A percentile compares a stretch with the other conserved stretches of the same genome.
Conservation (phyloP, 2,113 vertebrate genomes). For the Plectropomus leopardus region DNA sequence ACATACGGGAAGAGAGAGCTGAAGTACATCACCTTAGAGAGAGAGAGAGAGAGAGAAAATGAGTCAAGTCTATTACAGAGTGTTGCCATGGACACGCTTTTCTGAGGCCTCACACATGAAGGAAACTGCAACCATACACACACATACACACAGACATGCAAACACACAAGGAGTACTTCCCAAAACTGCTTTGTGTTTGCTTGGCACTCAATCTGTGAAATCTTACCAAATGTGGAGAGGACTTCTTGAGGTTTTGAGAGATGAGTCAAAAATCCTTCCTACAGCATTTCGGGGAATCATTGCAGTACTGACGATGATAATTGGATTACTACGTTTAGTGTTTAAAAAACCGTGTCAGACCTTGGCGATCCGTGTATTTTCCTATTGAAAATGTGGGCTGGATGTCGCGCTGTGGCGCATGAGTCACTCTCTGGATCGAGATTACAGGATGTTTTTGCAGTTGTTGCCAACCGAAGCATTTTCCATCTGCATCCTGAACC, state of each 20-base stretch:
- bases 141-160: slow-evolving; percentile 25
- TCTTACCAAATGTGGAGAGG: slow-evolving; percentile 37
- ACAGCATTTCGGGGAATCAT: slow-evolving; percentile 31
- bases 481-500: slow-evolving; percentile 53
- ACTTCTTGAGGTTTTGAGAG: slow-evolving; percentile 33
- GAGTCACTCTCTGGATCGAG: slow-evolving; percentile 68
- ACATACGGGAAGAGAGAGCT: slow-evolving; percentile 98
- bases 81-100: slow-evolving; percentile 71
- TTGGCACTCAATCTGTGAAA: slow-evolving; percentile 48
- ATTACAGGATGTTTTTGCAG: slow-evolving; percentile 65
- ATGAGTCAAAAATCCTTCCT: slow-evolving; percentile 44
- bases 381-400: slow-evolving; percentile 35
- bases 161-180: slow-evolving; percentile 25
- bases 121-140: slow-evolving; percentile 18
- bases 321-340: slow-evolving; percentile 48
- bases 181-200: slow-evolving; percentile 42
- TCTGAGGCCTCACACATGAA: slow-evolving; percentile 56
- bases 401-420: slow-evolving; percentile 51
- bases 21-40: slow-evolving; percentile 97
- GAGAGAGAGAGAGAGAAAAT: slow-evolving; percentile 28
- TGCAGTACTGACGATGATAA: slow-evolving; percentile 40
- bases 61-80: slow-evolving; percentile 35
- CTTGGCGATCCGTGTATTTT: slow-evolving; percentile 45
- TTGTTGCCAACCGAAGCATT: slow-evolving; percentile 57
- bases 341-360: slow-evolving; percentile 49